Evolutionary conservation across 92 coral and sea anemone species (phyloP), one percentile per base, ranked within the genome.

Genomic region (Phenganax stokvisi): DNA sequence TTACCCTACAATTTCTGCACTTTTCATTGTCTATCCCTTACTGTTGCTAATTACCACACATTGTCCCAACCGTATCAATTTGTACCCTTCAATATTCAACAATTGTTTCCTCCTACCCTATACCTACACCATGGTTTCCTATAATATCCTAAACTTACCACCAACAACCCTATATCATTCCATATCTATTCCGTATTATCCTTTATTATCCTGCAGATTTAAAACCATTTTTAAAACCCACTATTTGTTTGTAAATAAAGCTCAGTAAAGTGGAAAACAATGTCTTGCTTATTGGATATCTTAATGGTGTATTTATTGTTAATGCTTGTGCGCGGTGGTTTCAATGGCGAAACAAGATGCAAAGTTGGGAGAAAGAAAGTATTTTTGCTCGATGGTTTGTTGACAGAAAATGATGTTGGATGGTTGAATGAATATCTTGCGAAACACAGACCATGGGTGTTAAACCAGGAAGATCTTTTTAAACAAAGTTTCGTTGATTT

Each of bases 381-480:
- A 57, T 57, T 76, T 47, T 60, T 76, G 54, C 11, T 76, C 1
- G 81, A 76, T 29, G n/a, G 44, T 59, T 76, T 76, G 70, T 44
- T 76, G n/a, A 27, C 53, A 76, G 10, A 27, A 58, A 29, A 57
- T 10, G 81, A 76, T 25, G 11, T 76, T 57, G 29, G 44, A 58
- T 57, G 54, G 56, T 76, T 76, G 0, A 29, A 31, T 59, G 56
- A 47, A 28, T 76, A 28, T 55, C 64, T 76, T 30, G 27, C 52
- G 58, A 47, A 30, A 6, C 81, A 76, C 37, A 57, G 71, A 28
- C 81, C 81, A 30, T 76, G 81, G 81, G 71, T 76, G 58, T 76
- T 76, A 25, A 76, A 76, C 47, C 54, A 76, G 17, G 20, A 57
- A 30, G 81, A 76, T 30, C 2, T 6, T 9, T 59, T 27, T 28